Conservation (phyloP, 2,113 vertebrate species). For the Cygnus buccinator region DNA sequence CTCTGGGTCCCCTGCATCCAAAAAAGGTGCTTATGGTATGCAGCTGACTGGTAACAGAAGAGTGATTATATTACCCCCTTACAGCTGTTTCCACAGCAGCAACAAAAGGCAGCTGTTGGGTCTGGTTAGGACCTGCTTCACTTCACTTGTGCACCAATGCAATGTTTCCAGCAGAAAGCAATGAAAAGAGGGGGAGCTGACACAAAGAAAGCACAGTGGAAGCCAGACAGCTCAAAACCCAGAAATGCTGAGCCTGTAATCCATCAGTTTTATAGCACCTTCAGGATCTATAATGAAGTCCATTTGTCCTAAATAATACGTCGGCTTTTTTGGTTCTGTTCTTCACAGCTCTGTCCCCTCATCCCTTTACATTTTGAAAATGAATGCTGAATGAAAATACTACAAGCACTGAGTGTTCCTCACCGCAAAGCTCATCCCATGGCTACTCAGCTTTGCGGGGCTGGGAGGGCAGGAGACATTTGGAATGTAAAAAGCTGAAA, state of each 20-base stretch:
- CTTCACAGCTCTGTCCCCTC: not conserved
- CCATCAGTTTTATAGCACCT: conserved; percentile 45
- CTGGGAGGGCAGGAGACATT: not conserved
- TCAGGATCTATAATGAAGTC: conserved; percentile 24
- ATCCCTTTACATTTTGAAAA: not conserved
- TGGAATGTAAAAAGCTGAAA: not conserved
- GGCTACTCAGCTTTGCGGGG: not conserved
- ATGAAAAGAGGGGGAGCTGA: not conserved
- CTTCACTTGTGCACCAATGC: conserved; percentile 12
- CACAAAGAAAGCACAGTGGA: conserved; percentile 55
- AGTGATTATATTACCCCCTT: conserved; percentile 19
- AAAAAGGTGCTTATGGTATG: conserved; percentile 44
- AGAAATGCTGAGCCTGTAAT: conserved; percentile 24
- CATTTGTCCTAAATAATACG: not conserved
- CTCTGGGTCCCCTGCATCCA: not conserved
- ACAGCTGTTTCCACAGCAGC: conserved; percentile 58
- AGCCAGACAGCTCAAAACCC: conserved; percentile 30
- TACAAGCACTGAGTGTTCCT: not conserved
- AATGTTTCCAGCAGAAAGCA: conserved; percentile 21
- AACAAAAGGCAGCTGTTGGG: conserved; percentile 65
- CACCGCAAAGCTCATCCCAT: not conserved
- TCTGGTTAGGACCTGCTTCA: conserved; percentile 25
- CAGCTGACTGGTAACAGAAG: conserved; percentile 42
- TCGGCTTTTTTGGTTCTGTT: not conserved
- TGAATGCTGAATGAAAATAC: not conserved